Evolutionary conservation across 1,140 invertebrate genomes (phyloP).

Genomic region (Neotoxoptera formosana): DNA sequence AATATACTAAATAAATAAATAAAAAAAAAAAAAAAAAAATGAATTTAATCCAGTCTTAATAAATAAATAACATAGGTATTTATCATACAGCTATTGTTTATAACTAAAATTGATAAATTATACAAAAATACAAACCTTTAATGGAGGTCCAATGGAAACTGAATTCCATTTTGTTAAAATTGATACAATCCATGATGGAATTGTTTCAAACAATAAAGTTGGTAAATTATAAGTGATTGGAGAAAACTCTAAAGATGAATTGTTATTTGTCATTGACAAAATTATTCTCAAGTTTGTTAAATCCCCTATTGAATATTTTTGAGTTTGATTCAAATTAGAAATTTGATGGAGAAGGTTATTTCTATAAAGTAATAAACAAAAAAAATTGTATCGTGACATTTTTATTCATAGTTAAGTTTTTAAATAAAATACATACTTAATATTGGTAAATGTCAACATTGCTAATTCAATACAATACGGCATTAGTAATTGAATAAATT

Average conservation of each 20-base stretch:
- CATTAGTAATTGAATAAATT: conserved; percentile 27
- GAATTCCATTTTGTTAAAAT: conserved; percentile 52
- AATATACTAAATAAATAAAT: no score
- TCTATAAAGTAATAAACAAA: background rate
- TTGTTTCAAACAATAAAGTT: background rate
- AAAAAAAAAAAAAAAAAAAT: no score
- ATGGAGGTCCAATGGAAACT: background rate
- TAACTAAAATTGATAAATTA: background rate
- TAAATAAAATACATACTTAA: conserved; percentile 42
- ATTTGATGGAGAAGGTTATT: conserved; percentile 42
- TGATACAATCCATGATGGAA: conserved; percentile 29
- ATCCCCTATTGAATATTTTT: conserved; percentile 24
- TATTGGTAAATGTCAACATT: conserved; percentile 22
- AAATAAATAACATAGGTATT: no score
- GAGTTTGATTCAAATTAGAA: conserved; percentile 2
- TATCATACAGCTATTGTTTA: no score
- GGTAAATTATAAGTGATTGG: conserved; percentile 45
- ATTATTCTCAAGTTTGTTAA: conserved; percentile 45
- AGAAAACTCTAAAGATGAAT: conserved; percentile 44
- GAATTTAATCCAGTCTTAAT: no score
- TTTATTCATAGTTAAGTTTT: background rate
- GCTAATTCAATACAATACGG: conserved; percentile 49
- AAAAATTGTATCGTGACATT: background rate
- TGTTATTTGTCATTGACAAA: conserved; percentile 51
- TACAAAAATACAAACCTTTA: conserved; percentile 27